Evolutionary conservation across 2,888 invertebrate genomes (phyloP).

Genomic region (Drosophila ezoana): DNA sequence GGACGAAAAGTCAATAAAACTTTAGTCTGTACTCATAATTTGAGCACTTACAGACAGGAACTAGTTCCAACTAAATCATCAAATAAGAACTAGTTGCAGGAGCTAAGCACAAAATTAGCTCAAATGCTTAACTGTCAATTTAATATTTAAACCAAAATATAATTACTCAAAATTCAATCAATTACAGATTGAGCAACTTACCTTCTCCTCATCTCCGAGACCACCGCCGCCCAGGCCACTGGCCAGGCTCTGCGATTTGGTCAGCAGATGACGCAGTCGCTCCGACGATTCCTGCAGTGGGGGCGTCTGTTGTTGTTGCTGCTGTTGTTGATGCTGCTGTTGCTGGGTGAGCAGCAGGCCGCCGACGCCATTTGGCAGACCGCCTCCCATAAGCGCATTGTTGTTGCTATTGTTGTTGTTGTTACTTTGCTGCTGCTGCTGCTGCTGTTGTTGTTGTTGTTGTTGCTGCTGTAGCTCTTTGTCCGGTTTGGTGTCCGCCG

Average conservation of each 20-base stretch:
- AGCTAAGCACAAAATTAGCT: neutral
- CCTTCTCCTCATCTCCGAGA: constrained; percentile 81
- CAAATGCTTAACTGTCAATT: neutral
- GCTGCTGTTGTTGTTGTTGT: constrained; percentile 59
- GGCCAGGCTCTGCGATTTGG: constrained; percentile 79
- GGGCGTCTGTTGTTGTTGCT: constrained; percentile 57
- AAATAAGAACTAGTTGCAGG: neutral
- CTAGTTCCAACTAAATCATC: neutral
- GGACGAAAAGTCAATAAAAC: too few relatives aligned
- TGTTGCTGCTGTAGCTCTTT: constrained; percentile 71
- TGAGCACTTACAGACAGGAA: too few relatives aligned
- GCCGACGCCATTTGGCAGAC: constrained; percentile 74
- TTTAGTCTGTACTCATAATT: too few relatives aligned
- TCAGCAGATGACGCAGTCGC: constrained; percentile 85
- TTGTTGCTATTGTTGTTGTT: constrained; percentile 74
- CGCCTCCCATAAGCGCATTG: constrained; percentile 54
- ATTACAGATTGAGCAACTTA: constrained; percentile 6
- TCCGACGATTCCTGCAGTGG: constrained; percentile 84
- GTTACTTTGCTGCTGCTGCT: constrained; percentile 50
- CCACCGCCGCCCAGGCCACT: constrained; percentile 42
- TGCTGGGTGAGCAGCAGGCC: constrained; percentile 68
- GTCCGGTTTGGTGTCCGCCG: constrained; percentile 75
- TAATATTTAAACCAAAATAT: neutral
- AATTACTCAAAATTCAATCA: neutral
- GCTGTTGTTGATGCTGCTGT: constrained; percentile 51